Evolutionary conservation across 2,888 invertebrate genomes (phyloP).

Genomic region (Mythimna ferrago): DNA sequence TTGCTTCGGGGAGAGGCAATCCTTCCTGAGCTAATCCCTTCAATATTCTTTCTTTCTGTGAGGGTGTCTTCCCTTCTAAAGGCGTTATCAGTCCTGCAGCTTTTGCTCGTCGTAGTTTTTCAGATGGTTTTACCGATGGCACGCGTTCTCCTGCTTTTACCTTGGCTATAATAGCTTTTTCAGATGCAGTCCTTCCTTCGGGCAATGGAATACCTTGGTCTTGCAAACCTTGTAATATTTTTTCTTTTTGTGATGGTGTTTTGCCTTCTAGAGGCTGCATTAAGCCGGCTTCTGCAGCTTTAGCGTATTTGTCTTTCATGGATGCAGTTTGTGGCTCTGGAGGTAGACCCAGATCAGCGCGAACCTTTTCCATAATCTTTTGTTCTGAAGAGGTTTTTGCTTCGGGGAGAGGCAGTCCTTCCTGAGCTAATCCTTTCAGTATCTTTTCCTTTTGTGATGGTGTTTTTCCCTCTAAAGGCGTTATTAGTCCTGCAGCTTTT

Average conservation of each 20-base stretch:
- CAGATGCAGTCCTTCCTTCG: background rate
- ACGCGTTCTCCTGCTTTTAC: background rate
- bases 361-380: conserved; percentile 64
- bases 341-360: conserved; percentile 67
- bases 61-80: background rate
- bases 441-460: conserved; percentile 43
- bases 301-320: conserved; percentile 48
- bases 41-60: background rate
- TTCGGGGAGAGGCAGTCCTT: conserved; percentile 36
- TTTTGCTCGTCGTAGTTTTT: background rate
- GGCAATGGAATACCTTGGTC: conserved; percentile 25
- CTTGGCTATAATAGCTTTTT: background rate
- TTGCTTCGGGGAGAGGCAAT: background rate
- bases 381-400: conserved; percentile 45
- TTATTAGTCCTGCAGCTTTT: background rate
- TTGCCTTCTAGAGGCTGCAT: conserved; percentile 9
- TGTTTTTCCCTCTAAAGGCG: background rate
- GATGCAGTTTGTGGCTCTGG: conserved; percentile 64
- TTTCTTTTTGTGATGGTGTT: conserved; percentile 10
- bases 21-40: background rate
- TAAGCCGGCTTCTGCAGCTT: conserved; percentile 10
- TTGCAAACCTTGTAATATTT: conserved; percentile 10
- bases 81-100: background rate
- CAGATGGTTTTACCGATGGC: background rate
- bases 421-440: conserved; percentile 35